A percentile compares a stretch with the other conserved stretches of the same genome.
Conservation (phyloP, 2,888 invertebrate species). For the Ischnus inquisitorius region DNA sequence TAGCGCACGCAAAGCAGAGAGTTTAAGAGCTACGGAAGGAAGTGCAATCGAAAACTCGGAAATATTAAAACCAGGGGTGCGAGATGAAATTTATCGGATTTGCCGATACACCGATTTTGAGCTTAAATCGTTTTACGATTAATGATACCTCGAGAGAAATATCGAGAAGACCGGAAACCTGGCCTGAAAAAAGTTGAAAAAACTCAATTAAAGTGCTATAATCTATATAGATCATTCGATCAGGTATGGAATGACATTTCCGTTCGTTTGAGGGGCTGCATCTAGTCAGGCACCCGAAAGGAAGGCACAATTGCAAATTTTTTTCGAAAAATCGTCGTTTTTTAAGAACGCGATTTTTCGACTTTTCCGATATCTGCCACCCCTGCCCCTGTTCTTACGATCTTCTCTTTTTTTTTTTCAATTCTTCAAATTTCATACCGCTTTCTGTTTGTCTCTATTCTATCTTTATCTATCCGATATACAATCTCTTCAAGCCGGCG, state of each 20-base stretch:
- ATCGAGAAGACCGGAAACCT: not conserved
- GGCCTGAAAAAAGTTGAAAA: not conserved
- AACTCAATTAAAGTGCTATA: not conserved
- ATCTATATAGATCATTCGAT: not conserved
- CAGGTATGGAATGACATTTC: no score
- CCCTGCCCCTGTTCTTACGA: no score
- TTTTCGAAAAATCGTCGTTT: no score
- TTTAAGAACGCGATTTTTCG: no score
- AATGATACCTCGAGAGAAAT: not conserved
- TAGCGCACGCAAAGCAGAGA: not conserved
- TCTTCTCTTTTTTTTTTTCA: no score
- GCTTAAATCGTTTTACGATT: not conserved
- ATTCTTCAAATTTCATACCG: not conserved
- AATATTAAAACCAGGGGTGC: not conserved
- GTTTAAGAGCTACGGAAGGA: not conserved
- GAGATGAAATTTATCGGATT: conserved; percentile 8
- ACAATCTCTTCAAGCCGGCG: not conserved
- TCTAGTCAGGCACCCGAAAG: no score
- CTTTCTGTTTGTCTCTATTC: not conserved
- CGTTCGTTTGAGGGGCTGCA: no score
- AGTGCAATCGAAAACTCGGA: conserved; percentile 3
- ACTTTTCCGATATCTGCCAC: no score
- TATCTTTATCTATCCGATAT: not conserved
- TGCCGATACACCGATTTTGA: not conserved
- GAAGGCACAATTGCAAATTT: no score